phyloP scores from a whole-genome alignment of 2,113 vertebrate species.

The Passer domesticus region DNA sequence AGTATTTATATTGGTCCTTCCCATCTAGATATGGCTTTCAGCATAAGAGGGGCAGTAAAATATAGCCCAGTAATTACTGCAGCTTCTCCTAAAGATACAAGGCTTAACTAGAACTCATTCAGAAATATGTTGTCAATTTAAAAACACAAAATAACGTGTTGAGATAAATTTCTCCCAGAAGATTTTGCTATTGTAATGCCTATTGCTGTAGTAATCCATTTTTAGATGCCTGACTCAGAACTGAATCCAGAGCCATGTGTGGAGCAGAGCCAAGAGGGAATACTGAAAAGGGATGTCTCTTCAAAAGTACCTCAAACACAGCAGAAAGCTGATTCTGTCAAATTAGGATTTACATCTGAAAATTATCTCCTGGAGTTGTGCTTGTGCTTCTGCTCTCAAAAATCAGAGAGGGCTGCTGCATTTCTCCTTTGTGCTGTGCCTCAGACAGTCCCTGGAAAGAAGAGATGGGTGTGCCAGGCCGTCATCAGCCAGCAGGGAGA shows the following conservation, averaged over 20 bases:
- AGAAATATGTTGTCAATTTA: background rate
- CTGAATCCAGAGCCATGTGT: background rate
- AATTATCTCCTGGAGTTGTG: background rate
- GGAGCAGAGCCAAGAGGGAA: background rate
- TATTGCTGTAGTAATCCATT: background rate
- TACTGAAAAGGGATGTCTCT: background rate
- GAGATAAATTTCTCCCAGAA: background rate
- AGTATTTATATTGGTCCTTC: background rate
- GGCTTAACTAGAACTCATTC: background rate
- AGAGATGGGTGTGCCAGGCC: background rate
- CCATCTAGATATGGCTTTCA: background rate
- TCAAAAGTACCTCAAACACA: background rate
- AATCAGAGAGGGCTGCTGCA: background rate
- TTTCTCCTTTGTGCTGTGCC: background rate
- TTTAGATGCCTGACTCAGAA: conserved; percentile 1
- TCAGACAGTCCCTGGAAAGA: background rate
- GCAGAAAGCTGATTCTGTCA: background rate
- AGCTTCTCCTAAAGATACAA: background rate
- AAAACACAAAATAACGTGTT: background rate
- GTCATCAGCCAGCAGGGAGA: background rate
- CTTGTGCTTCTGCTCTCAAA: background rate
- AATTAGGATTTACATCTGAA: background rate
- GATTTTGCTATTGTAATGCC: background rate
- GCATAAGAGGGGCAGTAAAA: background rate
- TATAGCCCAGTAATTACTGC: conserved; percentile 8